phyloP scores from a whole-genome alignment of 2,888 invertebrate species.

The Sinopyrophorus schimmeli region DNA sequence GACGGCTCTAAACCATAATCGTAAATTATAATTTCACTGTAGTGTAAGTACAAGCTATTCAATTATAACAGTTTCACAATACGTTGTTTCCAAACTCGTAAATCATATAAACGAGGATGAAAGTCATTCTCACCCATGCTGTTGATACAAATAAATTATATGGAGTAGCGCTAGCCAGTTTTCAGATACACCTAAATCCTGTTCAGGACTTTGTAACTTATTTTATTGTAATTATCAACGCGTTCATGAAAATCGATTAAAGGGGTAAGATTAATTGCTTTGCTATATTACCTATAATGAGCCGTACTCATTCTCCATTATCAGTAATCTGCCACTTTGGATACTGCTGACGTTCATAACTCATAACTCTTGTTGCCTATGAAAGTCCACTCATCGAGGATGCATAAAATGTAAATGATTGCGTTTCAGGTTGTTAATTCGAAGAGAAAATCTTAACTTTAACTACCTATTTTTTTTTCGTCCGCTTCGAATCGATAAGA shows the following conservation, averaged over 20 bases:
- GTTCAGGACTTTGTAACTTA: slow-evolving; percentile 20
- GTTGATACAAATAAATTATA: slow-evolving; percentile 36
- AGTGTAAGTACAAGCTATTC: slow-evolving; percentile 27
- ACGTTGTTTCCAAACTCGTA: slow-evolving; percentile 29
- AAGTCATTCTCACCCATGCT: slow-evolving; percentile 32
- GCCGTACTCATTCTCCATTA: slow-evolving; percentile 16
- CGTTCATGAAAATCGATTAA: slow-evolving; percentile 30
- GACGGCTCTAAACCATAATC: slow-evolving; percentile 17
- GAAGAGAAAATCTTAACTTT: slow-evolving; percentile 4
- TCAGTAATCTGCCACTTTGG: slow-evolving; percentile 22
- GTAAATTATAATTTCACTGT: slow-evolving; percentile 25
- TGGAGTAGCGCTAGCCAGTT: slow-evolving; percentile 15
- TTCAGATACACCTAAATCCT: slow-evolving; percentile 28
- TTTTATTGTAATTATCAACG: slow-evolving; percentile 24
- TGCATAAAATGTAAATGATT: slow-evolving; percentile 5
- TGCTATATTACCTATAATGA: slow-evolving; percentile 26
- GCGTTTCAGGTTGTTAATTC: slow-evolving; percentile 10
- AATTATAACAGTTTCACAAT: slow-evolving; percentile 30
- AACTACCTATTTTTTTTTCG: not conserved
- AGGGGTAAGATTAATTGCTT: slow-evolving; percentile 28
- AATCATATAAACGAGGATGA: slow-evolving; percentile 36
- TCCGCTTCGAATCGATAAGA: slow-evolving; percentile 1
- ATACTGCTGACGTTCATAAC: slow-evolving; percentile 7
- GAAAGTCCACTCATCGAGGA: slow-evolving; percentile 3
- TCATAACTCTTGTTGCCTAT: slow-evolving; percentile 9